Evolutionary conservation across 2,888 invertebrate genomes (phyloP), one percentile per base, ranked within the genome.

Genomic region (Lacanobia wlatinum): DNA sequence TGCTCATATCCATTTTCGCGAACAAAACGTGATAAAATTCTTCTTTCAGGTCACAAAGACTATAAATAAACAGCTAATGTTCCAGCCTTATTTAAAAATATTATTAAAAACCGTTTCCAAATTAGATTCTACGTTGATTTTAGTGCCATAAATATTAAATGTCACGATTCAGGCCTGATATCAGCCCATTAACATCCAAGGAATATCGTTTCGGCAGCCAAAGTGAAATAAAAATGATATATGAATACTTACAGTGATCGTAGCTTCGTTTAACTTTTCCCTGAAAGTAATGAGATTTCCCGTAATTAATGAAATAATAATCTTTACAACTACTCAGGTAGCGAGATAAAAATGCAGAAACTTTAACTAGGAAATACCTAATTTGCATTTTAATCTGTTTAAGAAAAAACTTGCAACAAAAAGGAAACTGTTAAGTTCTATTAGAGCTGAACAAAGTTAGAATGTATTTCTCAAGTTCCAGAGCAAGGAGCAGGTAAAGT

Each of bases 161-260:
- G 52, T 46, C 50, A 70, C 50, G 52, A 70, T 65, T 70, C 53
- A 53, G 9, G 52, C n/a, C 34, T 81, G 64, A 43, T 81, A 76
- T 46, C 64, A 76, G 62, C 3, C 48, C 65, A 70, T 81, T 77
- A 77, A 58, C 64, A 75, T 61, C 69, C 56, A 65, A 64, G 18
- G 50, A 55, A 53, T 43, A 77, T 50, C 55, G 23, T 67, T 63
- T 55, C 12, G 59, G 65, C 38, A 60, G n/a, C 16, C 58, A 10
- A 71, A 73, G 23, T 73, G 38, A 80, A 79, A 79, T 81, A 70
- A 80, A 76, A 80, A 68, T 80, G 46, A 80, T 59, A 62, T 61
- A 80, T 40, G 50, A 64, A 62, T 83, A 90, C 90, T 89, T 80
- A 90, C 90, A 73, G 60, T 83, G 66, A 68, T 89, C 89, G 28